Conservation (phyloP, 2,888 invertebrate species). For the Sphaeridia pumilis region DNA sequence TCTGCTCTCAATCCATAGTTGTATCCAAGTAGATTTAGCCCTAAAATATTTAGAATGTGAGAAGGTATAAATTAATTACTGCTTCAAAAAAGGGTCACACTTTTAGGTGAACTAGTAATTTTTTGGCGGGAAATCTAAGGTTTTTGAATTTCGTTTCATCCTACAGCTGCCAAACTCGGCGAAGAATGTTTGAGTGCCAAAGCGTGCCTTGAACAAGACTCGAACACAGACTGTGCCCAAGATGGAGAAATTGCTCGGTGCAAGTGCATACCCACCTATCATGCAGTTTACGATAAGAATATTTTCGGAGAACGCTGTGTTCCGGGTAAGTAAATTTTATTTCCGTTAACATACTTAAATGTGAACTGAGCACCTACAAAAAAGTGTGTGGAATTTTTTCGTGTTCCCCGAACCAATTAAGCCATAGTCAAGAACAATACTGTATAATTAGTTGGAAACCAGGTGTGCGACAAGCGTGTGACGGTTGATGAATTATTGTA, state of each 20-base stretch:
- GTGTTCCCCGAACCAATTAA: too few species aligned
- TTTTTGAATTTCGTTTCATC: slow-evolving; percentile 4
- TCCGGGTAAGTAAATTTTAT: slow-evolving; percentile 19
- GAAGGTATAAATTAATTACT: background rate
- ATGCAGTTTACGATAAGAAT: slow-evolving; percentile 27
- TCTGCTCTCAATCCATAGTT: too few species aligned
- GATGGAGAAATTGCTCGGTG: slow-evolving; percentile 3
- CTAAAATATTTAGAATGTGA: too few species aligned
- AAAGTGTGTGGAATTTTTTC: background rate
- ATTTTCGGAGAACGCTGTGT: slow-evolving; percentile 25
- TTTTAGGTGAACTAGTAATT: background rate
- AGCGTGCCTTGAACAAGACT: slow-evolving; percentile 31
- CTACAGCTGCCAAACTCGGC: slow-evolving; percentile 25
- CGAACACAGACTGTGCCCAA: slow-evolving; percentile 28
- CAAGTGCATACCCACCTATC: slow-evolving; percentile 24
- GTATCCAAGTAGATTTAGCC: too few species aligned
- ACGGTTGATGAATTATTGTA: too few species aligned
- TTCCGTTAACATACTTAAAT: too few species aligned
- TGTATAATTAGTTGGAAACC: too few species aligned
- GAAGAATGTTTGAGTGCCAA: slow-evolving; percentile 28
- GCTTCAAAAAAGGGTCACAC: background rate
- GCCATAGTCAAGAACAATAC: too few species aligned
- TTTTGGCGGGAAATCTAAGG: background rate
- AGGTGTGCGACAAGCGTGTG: too few species aligned
- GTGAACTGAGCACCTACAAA: too few species aligned